Base-by-base conservation (phyloP, 2,797 vertebrate species). In the Poecilia velifera region DNA sequence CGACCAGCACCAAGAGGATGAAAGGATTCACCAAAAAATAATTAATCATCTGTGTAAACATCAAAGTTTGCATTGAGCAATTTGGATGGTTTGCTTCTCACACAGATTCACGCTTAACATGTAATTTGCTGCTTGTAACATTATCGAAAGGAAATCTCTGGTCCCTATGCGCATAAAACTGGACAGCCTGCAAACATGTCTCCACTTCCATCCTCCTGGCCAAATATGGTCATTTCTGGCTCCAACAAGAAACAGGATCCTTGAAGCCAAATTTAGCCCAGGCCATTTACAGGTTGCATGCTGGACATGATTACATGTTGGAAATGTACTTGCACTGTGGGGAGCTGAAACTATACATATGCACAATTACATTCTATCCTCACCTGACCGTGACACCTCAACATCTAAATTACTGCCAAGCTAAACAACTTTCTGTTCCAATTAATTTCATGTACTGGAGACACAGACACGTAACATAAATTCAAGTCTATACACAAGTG, bases 391-490 rank as follows among this genome's bases (percentile, higher is more conserved):
- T 34, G 72, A 43, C 43, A 66, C 6, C 14, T 31, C 14, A 36
- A 34, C 25, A 34, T 70, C 74, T 76, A 73, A 47, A 74, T 57
- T n/a, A 47, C 49, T 70, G 82, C 28, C 64, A 28, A 36, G 1
- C 46, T 46, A 34, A 28, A 80, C 45, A n/a, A 39, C 20, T 72
- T 77, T 41, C 78, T 79, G 22, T 49, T 83, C 43, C 22, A 71
- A 73, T 80, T 74, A 76, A 72, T 64, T 72, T 3, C 8, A 57
- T 76, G 79, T 64, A 45, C 22, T 74, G 47, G 36, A 77, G 72
- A 76, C 10, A 64, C 6, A 39, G 53, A 72, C 20, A 5, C 3
- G 72, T 70, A 45, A 2, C 39, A 71, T 20, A 43, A 47, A 66
- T 34, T n/a, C 36, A 73, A 51, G 70, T 75, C 62, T 64, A 71